Evolutionary conservation across 2,113 vertebrate species (phyloP).

Genomic region (Heterocephalus glaber): DNA sequence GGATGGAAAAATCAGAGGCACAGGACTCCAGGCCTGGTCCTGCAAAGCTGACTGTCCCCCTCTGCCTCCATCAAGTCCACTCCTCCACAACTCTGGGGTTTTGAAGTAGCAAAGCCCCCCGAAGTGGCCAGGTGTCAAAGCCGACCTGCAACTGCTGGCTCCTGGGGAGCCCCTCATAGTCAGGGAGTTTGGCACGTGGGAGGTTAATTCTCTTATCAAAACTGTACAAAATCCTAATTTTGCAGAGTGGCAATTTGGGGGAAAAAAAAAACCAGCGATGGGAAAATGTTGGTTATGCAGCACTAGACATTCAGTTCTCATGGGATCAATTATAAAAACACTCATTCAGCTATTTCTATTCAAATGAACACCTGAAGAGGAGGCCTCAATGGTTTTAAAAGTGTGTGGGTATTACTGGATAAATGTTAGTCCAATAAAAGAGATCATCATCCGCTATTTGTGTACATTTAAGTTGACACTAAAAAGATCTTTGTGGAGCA

Average conservation of each 20-base stretch:
- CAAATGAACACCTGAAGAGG: slow-evolving; percentile 96
- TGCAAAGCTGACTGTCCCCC: not conserved
- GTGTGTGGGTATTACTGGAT: slow-evolving; percentile 92
- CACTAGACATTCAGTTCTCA: slow-evolving; percentile 89
- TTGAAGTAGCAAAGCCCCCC: not conserved
- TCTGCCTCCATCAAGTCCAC: not conserved
- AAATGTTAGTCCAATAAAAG: slow-evolving; percentile 93
- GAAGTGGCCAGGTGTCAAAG: not conserved
- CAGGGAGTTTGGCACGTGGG: slow-evolving; percentile 79
- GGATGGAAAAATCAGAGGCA: too few relatives aligned
- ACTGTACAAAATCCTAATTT: slow-evolving; percentile 90
- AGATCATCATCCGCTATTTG: slow-evolving; percentile 92
- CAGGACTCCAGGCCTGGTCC: not conserved
- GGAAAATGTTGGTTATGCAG: slow-evolving; percentile 91
- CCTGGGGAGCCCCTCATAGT: not conserved
- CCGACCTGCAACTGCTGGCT: fast-evolving
- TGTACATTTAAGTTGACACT: slow-evolving; percentile 92
- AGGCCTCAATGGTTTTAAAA: slow-evolving; percentile 91
- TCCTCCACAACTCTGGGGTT: not conserved
- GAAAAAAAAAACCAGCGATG: slow-evolving; percentile 85
- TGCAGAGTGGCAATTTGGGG: slow-evolving; percentile 89
- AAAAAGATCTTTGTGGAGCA: slow-evolving; percentile 89
- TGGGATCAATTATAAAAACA: slow-evolving; percentile 95
- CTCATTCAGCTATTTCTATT: slow-evolving; percentile 94
- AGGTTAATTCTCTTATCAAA: slow-evolving; percentile 90